Evolutionary conservation across 2,888 invertebrate genomes (phyloP).

Genomic region (Aleiodes leptofemur): DNA sequence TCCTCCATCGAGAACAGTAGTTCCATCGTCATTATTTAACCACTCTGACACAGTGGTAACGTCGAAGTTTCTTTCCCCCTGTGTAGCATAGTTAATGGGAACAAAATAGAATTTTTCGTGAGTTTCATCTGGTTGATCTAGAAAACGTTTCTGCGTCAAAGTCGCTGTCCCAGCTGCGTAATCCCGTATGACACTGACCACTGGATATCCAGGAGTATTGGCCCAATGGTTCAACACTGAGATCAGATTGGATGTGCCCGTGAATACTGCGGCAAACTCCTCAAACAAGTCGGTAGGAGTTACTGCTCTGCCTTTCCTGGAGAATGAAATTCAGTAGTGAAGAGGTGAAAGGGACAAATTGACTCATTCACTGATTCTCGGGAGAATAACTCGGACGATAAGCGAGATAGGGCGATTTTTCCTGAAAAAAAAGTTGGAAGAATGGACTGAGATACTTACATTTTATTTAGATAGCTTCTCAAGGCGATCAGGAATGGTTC

Average conservation of each 20-base stretch:
- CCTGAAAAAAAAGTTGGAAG: not conserved
- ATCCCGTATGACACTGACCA: slow-evolving; percentile 78
- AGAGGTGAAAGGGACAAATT: too few species aligned
- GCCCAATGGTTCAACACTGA: slow-evolving; percentile 78
- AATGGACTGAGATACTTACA: slow-evolving; percentile 53
- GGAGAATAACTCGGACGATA: too few species aligned
- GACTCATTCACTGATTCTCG: too few species aligned
- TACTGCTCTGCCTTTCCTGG: slow-evolving; percentile 59
- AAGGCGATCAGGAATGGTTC: slow-evolving; percentile 74
- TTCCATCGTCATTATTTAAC: slow-evolving; percentile 71
- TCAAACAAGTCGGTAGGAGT: slow-evolving; percentile 77
- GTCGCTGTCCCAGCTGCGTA: slow-evolving; percentile 74
- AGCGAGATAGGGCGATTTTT: too few species aligned
- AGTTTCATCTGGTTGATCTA: not conserved
- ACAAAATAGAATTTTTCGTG: slow-evolving; percentile 61
- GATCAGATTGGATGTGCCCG: not conserved
- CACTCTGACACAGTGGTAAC: slow-evolving; percentile 77
- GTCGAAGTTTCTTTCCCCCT: slow-evolving; percentile 69
- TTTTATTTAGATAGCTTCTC: slow-evolving; percentile 55
- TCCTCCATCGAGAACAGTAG: slow-evolving; percentile 68
- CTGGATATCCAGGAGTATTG: slow-evolving; percentile 81
- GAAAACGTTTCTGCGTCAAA: slow-evolving; percentile 74
- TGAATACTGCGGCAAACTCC: not conserved
- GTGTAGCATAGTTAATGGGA: slow-evolving; percentile 65
- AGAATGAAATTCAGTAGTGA: slow-evolving; percentile 51